Evolutionary conservation across 1,140 invertebrate species (phyloP), one percentile per base, ranked within the genome.

Genomic region (Drosophila orena): DNA sequence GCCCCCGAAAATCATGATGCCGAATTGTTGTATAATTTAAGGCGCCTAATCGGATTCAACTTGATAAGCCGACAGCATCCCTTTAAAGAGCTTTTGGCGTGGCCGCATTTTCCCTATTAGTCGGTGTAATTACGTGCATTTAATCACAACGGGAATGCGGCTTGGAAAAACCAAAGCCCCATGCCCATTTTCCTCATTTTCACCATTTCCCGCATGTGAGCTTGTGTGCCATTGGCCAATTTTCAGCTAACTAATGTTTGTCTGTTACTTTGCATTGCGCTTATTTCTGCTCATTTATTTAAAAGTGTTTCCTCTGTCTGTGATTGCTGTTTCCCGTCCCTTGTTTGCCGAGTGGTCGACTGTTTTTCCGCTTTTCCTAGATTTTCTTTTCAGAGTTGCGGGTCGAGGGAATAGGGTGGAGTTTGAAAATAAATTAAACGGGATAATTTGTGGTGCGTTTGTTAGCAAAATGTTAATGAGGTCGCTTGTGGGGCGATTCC

Each of bases 371-470:
- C 15, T 46, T 46, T 46, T 34, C 40, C 22, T 8, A 35, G 46
- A 14, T 14, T 38, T 58, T 58, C 61, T 62, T 49, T 50, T 20
- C 8, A 20, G 30, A 62, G 61, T 46, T 65, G 12, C 40, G 17
- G 30, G 22, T 14, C 35, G 40, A 30, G 15, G 12, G 30, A 11
- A 3, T 5, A 62, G 56, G 44, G 24, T 8, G 22, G 47, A 77
- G 35, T 77, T 77, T 77, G 54, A 55, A 60, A 74, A 50, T 57
- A 53, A 80, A 76, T 76, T 83, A 70, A 69, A 65, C 40, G 20
- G 64, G 66, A 78, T 81, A 81, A 88, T 81, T 85, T 85, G 83
- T 61, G 81, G 81, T 78, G 55, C 57, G 69, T 78, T 88, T 86
- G 81, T 42, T 77, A 38, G 66, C 50, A 78, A 74, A 62, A 79